A percentile compares a stretch with the other conserved stretches of the same genome.
Conservation (phyloP, 1,140 invertebrate species). For the Chironomus striatipennis region DNA sequence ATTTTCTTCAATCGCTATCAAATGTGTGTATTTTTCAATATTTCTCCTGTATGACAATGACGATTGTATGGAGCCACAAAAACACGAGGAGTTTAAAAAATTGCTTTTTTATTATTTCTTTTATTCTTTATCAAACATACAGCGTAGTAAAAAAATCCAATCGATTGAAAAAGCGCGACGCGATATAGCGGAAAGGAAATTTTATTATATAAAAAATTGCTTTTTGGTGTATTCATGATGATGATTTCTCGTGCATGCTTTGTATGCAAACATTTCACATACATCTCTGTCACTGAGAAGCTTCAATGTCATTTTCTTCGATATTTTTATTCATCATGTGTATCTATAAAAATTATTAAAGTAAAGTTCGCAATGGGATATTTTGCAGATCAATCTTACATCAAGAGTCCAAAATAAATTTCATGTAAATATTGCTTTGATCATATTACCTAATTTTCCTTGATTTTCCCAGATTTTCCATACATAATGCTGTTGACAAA, state of each 20-base stretch:
- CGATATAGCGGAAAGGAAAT: conserved; percentile 1
- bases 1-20: no score
- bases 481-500: no score
- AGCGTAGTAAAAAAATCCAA: neutral
- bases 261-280: neutral
- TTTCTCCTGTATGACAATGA: neutral
- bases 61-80: neutral
- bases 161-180: neutral
- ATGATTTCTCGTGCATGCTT: conserved; percentile 12
- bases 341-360: no score
- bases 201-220: neutral
- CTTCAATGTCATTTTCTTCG: neutral
- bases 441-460: no score
- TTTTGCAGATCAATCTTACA: no score
- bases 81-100: neutral
- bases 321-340: neutral
- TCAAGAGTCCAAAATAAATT: no score
- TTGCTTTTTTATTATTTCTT: neutral
- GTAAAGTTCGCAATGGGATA: no score
- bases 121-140: neutral
- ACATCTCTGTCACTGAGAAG: neutral
- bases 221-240: conserved; percentile 1
- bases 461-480: no score
- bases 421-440: no score
- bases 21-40: no score